Conservation (phyloP, 2,113 vertebrate genomes). For the Calidris pygmaea region DNA sequence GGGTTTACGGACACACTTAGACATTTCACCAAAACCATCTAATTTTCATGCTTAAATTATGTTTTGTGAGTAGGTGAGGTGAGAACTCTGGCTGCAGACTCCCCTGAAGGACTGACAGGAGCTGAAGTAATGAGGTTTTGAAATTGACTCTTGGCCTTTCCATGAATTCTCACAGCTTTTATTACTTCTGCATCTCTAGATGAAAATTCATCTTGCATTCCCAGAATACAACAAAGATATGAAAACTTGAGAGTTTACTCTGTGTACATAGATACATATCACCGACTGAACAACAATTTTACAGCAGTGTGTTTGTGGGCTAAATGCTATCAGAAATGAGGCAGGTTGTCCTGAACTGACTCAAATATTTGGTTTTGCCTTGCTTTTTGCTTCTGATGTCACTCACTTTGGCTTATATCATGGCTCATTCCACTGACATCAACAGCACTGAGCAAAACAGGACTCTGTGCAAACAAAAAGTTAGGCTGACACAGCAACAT, state of each 20-base stretch:
- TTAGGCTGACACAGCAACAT: neutral
- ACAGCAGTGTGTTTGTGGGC: neutral
- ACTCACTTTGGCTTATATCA: neutral
- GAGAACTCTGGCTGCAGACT: neutral
- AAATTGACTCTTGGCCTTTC: neutral
- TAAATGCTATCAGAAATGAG: neutral
- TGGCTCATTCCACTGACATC: neutral
- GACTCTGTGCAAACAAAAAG: neutral
- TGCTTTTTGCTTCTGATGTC: neutral
- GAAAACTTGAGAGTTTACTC: neutral
- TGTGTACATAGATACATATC: too few species aligned
- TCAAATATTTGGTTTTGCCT: neutral
- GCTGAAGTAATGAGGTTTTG: neutral
- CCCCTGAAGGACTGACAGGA: neutral
- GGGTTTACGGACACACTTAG: neutral
- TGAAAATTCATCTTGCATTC: neutral
- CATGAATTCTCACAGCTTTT: neutral
- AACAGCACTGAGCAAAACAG: neutral
- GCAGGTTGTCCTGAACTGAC: neutral
- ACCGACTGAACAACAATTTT: neutral
- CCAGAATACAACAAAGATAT: neutral
- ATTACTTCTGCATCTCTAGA: neutral
- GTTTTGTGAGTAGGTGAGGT: neutral
- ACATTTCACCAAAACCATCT: neutral
- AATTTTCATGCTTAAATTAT: neutral